Base-by-base conservation (phyloP, 2,888 invertebrate genomes). In the Cancer borealis region DNA sequence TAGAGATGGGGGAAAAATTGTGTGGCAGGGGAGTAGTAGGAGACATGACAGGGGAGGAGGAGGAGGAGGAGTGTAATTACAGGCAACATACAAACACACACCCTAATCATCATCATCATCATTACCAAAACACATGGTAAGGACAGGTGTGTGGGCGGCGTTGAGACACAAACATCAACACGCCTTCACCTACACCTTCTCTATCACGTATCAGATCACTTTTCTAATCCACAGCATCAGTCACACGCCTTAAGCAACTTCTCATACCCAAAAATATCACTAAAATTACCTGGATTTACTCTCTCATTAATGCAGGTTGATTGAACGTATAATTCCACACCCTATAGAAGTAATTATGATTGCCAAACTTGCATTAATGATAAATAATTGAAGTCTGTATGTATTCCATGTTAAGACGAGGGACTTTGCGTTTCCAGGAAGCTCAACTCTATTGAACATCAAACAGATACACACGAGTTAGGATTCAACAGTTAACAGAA, bases 401-500 rank as follows among this genome's bases (percentile, higher is more conserved):
- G 10, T 73, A 73, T 73, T 73, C n/a, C 73, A 73, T 26, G 3
- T 10, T 26, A 73, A 6, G n/a, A 54, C 54, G 60, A 73, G 10
- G n/a, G n/a, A n/a, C 73, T 73, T 73, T 73, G 21, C 8, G 73
- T 26, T 73, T 73, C 73, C 73, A 26, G 26, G 26, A 73, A 73
- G 73, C 26, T 73, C 26, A 73, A 73, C 73, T 73, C 73, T 73
- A 73, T 73, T 88, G 88, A 88, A 30, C n/a, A 21, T 88, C 88
- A 45, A 88, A 45, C 39, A 88, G 88, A 88, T 88, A 88, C 47
- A 45, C 88, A 45, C 45, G 47, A 88, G 88, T 88, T 88, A 45
- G 88, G 39, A 46, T 45, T 45, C 88, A 88, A n/a, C 47, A 46
- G 46, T 45, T n/a, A 21, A 88, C 47, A 10, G 88, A 88, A 88